phyloP scores from a whole-genome alignment of 2,113 vertebrate genomes.

The Neodontobutis hainanensis region DNA sequence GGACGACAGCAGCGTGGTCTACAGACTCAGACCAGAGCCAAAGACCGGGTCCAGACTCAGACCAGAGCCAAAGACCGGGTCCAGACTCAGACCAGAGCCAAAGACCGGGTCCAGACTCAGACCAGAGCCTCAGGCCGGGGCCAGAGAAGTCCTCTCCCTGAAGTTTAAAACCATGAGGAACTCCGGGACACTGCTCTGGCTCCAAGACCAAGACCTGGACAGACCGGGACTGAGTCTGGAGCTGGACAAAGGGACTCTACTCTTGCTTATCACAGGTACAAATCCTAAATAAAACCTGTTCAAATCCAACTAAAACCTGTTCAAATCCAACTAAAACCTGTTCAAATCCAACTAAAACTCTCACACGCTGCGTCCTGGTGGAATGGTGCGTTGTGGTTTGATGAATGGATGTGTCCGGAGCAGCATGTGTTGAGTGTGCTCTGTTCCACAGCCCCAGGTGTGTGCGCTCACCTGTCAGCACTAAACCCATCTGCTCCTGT shows the following conservation, averaged over 20 bases:
- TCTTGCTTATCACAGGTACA: slow-evolving; percentile 45
- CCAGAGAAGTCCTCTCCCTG: slow-evolving; percentile 49
- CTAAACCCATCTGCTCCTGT: no score
- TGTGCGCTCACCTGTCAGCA: no score
- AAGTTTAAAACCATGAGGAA: slow-evolving; percentile 69
- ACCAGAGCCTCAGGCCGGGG: no score
- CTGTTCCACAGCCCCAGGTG: no score
- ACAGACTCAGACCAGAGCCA: slow-evolving; percentile 20
- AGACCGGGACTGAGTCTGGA: slow-evolving; percentile 57
- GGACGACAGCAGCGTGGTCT: slow-evolving; percentile 41
- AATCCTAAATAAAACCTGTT: no score
- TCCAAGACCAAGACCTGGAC: slow-evolving; percentile 29
- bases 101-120: background rate
- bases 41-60: slow-evolving; percentile 12
- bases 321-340: no score
- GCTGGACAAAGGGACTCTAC: slow-evolving; percentile 56
- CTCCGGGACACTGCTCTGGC: slow-evolving; percentile 54
- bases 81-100: slow-evolving; percentile 22
- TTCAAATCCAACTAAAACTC: no score
- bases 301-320: no score
- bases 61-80: background rate
- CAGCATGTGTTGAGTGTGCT: no score
- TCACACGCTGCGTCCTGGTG: no score
- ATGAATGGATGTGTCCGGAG: no score
- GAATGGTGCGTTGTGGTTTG: no score